These are phyloP conservation scores for Platysteira castanea DNA, from an alignment of 2,113 vertebrate genomes.

Conservation along the genomic window DNA sequence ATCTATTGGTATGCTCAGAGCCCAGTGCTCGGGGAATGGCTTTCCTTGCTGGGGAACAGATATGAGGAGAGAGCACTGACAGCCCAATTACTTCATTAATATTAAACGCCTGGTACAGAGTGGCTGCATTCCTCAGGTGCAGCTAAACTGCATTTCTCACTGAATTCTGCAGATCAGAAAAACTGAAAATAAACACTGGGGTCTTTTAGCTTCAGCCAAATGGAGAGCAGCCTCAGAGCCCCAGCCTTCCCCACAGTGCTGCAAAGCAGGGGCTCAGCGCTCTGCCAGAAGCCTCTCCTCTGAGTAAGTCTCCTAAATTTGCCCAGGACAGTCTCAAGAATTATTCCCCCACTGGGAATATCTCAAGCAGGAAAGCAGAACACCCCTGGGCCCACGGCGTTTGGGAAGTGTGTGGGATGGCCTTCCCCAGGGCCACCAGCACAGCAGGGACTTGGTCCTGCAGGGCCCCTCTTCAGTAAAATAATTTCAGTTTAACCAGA, in stretches of 20 bases:
- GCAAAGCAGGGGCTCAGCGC: not conserved
- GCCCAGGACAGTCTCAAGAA: not conserved
- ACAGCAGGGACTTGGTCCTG: not conserved
- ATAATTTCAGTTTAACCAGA: not conserved
- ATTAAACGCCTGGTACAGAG: not conserved
- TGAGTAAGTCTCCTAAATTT: not conserved
- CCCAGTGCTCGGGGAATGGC: not conserved
- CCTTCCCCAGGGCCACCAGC: not conserved
- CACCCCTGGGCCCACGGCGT: accelerated
- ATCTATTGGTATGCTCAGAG: not conserved
- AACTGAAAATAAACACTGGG: not conserved
- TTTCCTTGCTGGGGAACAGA: not conserved
- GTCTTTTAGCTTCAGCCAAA: not conserved
- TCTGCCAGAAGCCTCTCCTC: not conserved
- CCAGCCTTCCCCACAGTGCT: not conserved
- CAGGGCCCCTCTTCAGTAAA: not conserved
- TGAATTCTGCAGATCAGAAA: not conserved
- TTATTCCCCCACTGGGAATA: not conserved
- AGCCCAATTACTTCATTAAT: not conserved
- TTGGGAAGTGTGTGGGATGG: not conserved
- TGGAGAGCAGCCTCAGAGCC: not conserved
- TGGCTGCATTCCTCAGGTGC: not conserved
- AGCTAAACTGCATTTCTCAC: not conserved
- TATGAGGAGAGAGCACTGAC: not conserved
- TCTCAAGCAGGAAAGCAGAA: not conserved